A percentile compares a stretch with the other conserved stretches of the same genome.
phyloP scores from a whole-genome alignment of 2,888 invertebrate genomes.

The Drosophila conformis region DNA sequence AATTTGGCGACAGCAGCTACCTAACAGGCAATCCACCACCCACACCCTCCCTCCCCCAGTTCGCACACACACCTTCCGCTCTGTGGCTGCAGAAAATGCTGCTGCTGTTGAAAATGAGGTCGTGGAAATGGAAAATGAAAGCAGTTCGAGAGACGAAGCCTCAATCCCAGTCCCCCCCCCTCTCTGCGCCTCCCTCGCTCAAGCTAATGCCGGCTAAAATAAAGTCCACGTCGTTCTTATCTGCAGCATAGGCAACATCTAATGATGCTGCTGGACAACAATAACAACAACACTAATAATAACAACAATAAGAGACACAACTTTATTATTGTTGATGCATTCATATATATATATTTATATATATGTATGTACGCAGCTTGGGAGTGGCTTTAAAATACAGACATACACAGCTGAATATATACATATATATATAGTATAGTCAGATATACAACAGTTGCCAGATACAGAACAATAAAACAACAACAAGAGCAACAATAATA shows the following conservation, averaged over 20 bases:
- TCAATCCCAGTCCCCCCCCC: slow-evolving; percentile 1
- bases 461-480: slow-evolving; percentile 14
- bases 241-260: slow-evolving; percentile 41
- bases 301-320: slow-evolving; percentile 4
- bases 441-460: slow-evolving; percentile 2
- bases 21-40: background rate
- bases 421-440: background rate
- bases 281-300: slow-evolving; percentile 18
- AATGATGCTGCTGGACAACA: slow-evolving; percentile 46
- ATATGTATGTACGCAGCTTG: slow-evolving; percentile 23
- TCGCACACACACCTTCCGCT: background rate
- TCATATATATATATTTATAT: slow-evolving; percentile 2
- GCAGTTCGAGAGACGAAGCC: slow-evolving; percentile 73
- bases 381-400: slow-evolving; percentile 73
- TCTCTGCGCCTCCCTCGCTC: background rate
- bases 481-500: slow-evolving; percentile 6
- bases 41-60: background rate
- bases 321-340: slow-evolving; percentile 28
- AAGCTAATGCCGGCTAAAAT: slow-evolving; percentile 59
- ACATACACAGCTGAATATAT: slow-evolving; percentile 2
- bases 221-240: slow-evolving; percentile 38
- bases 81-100: slow-evolving; percentile 9
- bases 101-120: slow-evolving; percentile 79
- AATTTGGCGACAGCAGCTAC: slow-evolving; percentile 36
- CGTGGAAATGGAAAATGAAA: slow-evolving; percentile 85